Evolutionary conservation across 2,797 vertebrate genomes (phyloP).

Genomic region (Melanotaenia trifasciata): DNA sequence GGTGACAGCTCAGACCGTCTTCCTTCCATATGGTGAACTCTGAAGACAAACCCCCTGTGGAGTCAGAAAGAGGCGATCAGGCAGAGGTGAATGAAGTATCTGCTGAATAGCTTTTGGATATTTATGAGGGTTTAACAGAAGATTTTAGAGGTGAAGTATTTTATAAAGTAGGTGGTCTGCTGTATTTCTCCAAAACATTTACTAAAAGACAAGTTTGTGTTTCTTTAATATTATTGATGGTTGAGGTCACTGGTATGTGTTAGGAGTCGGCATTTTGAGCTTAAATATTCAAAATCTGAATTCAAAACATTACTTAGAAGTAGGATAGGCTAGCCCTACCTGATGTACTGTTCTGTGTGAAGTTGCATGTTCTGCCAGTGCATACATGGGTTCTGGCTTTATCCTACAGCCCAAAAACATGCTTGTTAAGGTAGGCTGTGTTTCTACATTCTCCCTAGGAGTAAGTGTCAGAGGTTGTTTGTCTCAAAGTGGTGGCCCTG

Average conservation of each 20-base stretch:
- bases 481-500: too few relatives aligned
- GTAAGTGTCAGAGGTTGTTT: too few relatives aligned
- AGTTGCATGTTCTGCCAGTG: too few relatives aligned
- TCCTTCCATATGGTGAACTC: slow-evolving; percentile 50
- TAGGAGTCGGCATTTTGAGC: neutral
- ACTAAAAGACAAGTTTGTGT: neutral
- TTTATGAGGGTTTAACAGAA: slow-evolving; percentile 53
- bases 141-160: slow-evolving; percentile 35
- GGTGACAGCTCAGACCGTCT: slow-evolving; percentile 35
- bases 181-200: slow-evolving; percentile 37
- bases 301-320: too few relatives aligned
- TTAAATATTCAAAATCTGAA: too few relatives aligned
- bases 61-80: slow-evolving; percentile 23
- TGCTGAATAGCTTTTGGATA: slow-evolving; percentile 41
- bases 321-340: too few relatives aligned
- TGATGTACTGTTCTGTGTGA: too few relatives aligned
- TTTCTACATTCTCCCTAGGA: too few relatives aligned
- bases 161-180: slow-evolving; percentile 35
- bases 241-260: slow-evolving; percentile 19
- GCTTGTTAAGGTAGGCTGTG: too few relatives aligned
- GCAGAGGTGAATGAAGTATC: slow-evolving; percentile 34
- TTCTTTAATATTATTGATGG: slow-evolving; percentile 25
- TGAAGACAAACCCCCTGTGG: slow-evolving; percentile 43
- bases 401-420: too few relatives aligned
- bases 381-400: too few relatives aligned